Base-by-base conservation (phyloP, 2,888 invertebrate genomes). In the Dione juno region DNA sequence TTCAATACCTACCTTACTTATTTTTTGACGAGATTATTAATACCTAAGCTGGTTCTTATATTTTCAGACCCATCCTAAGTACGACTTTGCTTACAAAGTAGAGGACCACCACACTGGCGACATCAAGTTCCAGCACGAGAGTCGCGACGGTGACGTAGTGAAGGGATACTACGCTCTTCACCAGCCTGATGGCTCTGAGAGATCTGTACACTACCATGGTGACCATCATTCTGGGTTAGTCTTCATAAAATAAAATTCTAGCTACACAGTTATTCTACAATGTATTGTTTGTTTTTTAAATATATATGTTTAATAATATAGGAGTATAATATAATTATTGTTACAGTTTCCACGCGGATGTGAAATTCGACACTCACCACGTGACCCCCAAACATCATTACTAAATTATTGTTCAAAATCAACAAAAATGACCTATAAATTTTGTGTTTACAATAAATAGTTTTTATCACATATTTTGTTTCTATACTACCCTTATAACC, bases 191-290 rank as follows among this genome's bases (percentile, higher is more conserved):
- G 93, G 93, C 72, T 92, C 93, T 77, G 80, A 88, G 71, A 85
- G 93, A 76, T 88, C 87, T 14, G 93, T 93, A 28, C 88, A 90
- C 75, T 93, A 93, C 80, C 87, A 85, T 76, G 92, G 91, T 16
- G 92, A 91, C 77, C 59, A 59, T 43, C 59, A 59, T 14, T 41
- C 59, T 8, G 59, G 59, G 59, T 59, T 35, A 6, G 57, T 45
- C 28, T 5, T 28, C 5, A 28, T 28, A 3, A 28, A 28, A 28
- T 28, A 2, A 5, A 28, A 28, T n/a, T n/a, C n/a, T n/a, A n/a
- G n/a, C n/a, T n/a, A n/a, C n/a, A n/a, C n/a, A n/a, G n/a, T n/a
- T n/a, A n/a, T n/a, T n/a, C n/a, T n/a, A n/a, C n/a, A n/a, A n/a
- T n/a, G n/a, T n/a, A n/a, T n/a, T n/a, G n/a, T n/a, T n/a, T n/a